These are phyloP conservation scores for Seira sanloemensis DNA, from an alignment of 2,888 invertebrate genomes.

Conservation along the genomic window DNA sequence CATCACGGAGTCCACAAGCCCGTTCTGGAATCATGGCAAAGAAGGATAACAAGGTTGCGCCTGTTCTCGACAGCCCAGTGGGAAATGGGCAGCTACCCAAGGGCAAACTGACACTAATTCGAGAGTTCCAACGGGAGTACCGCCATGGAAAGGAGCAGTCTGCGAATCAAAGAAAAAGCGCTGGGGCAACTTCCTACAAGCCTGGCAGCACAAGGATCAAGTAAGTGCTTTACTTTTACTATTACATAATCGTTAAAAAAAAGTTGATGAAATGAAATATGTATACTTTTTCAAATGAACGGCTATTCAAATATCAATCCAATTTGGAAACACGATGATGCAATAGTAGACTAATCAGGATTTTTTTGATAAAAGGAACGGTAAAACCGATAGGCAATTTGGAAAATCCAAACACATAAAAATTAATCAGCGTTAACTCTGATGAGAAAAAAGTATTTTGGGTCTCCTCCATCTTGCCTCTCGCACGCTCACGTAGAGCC, in stretches of 20 bases:
- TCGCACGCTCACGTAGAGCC: too few species aligned
- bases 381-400: too few species aligned
- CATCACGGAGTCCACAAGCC: constrained; percentile 61
- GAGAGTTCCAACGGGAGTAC: constrained; percentile 82
- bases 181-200: constrained; percentile 43
- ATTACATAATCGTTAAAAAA: too few species aligned
- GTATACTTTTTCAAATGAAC: too few species aligned
- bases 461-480: not conserved
- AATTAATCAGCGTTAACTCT: not conserved
- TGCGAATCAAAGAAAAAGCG: constrained; percentile 44
- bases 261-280: too few species aligned
- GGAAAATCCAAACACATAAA: too few species aligned
- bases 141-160: constrained; percentile 77
- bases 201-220: constrained; percentile 68
- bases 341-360: too few species aligned
- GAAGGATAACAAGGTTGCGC: constrained; percentile 68
- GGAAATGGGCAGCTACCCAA: constrained; percentile 61
- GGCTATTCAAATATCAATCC: too few species aligned
- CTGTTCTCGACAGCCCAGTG: constrained; percentile 50
- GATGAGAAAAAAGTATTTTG: not conserved
- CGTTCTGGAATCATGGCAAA: constrained; percentile 63
- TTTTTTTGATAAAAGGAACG: too few species aligned
- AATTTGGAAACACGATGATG: too few species aligned
- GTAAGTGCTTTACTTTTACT: too few species aligned
- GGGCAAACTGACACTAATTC: constrained; percentile 86